phyloP scores from a whole-genome alignment of 2,888 invertebrate species.

The Drosophila stalkeri region DNA sequence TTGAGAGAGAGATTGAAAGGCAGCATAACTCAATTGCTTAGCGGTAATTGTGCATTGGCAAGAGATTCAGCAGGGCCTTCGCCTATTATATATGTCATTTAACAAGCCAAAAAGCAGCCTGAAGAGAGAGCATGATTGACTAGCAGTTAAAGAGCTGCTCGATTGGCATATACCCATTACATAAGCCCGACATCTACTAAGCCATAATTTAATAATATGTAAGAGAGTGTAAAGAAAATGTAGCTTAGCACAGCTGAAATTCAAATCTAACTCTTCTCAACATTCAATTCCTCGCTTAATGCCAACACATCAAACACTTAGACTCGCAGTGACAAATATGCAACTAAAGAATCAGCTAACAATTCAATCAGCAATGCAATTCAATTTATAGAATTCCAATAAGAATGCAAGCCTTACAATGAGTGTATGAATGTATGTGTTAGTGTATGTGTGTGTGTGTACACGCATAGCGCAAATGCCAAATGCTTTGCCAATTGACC shows the following conservation, averaged over 20 bases:
- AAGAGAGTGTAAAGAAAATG: not conserved
- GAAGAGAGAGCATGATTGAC: not conserved
- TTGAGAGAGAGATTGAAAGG: slow-evolving; percentile 33
- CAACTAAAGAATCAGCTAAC: not conserved
- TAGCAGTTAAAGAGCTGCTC: not conserved
- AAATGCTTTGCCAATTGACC: not conserved
- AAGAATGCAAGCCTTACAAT: not conserved
- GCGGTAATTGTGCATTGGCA: slow-evolving; percentile 29
- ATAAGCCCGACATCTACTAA: not conserved
- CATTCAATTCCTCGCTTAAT: not conserved
- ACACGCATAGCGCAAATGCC: slow-evolving; percentile 6
- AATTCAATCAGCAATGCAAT: slow-evolving; percentile 1
- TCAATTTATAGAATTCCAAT: slow-evolving; percentile 8
- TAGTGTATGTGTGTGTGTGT: not conserved
- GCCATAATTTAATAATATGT: not conserved
- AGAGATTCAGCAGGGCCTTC: not conserved
- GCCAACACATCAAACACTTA: not conserved
- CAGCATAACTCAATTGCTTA: slow-evolving; percentile 66
- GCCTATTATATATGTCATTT: not conserved
- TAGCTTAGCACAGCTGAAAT: not conserved
- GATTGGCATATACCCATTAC: not conserved
- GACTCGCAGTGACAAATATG: not conserved
- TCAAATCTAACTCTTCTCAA: not conserved
- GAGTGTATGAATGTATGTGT: not conserved
- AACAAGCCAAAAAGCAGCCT: too few relatives aligned